Percentiles rank a stretch among this genome's conserved stretches.
These are phyloP conservation scores for Hormaphis cornu DNA, from an alignment of 1,140 invertebrate genomes.

Conservation along the genomic window DNA sequence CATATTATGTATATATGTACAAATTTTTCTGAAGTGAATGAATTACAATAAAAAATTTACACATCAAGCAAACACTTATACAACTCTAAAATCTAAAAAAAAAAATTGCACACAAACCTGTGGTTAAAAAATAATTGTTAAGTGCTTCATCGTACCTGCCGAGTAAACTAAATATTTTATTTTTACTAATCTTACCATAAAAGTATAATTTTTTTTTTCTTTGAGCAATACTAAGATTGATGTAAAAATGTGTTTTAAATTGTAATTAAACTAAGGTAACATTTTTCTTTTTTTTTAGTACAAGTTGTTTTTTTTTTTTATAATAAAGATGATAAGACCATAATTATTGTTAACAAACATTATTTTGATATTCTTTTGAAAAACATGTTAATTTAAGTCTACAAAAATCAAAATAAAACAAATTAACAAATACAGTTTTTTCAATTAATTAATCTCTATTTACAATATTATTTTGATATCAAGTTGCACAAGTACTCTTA, in stretches of 20 bases:
- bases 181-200: not conserved
- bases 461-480: not conserved
- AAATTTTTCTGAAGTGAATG: slow-evolving; percentile 24
- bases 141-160: not conserved
- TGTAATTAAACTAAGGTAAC: slow-evolving; percentile 4
- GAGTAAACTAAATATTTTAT: not conserved
- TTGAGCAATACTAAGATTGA: slow-evolving; percentile 18
- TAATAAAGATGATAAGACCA: not conserved
- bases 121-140: not conserved
- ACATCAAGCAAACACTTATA: slow-evolving; percentile 23
- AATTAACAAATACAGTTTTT: slow-evolving; percentile 24
- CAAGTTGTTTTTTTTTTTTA: not conserved
- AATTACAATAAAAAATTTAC: slow-evolving; percentile 22
- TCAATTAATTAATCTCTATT: too few species aligned
- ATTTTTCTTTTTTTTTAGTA: slow-evolving; percentile 3
- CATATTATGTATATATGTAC: not conserved
- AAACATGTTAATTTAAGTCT: slow-evolving; percentile 7
- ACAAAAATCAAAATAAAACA: not conserved
- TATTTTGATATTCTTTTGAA: slow-evolving; percentile 41
- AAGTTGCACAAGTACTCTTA: slow-evolving; percentile 17
- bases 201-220: not conserved
- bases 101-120: slow-evolving; percentile 20
- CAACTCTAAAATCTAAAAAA: slow-evolving; percentile 26
- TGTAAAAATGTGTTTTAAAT: not conserved
- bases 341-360: not conserved